Base-by-base conservation (phyloP, 2,888 invertebrate species). In the Eupithecia centaureata region DNA sequence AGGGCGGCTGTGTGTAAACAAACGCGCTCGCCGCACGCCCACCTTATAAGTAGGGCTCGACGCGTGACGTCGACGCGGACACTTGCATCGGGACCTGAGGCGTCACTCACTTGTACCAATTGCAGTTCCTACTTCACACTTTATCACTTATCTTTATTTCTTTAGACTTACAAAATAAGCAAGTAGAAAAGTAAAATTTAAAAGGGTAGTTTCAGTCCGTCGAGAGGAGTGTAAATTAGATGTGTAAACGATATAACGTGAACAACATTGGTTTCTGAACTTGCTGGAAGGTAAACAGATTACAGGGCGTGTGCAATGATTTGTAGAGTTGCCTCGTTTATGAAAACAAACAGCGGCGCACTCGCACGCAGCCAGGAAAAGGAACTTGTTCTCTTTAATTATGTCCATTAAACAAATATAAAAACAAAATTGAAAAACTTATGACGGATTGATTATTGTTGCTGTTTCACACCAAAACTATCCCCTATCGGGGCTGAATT, bases 21-120 rank as follows among this genome's bases (percentile, higher is more conserved):
- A 81, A 81, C 81, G 72, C 80, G 94, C 79, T 90, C 91, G 70
- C 70, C 77, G 80, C 74, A 75, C 66, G 76, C 77, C 74, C 79
- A 73, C 76, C 78, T 80, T 86, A 77, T 86, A 86, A 77, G 79
- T 67, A 76, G n/a, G n/a, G n/a, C n/a, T n/a, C 28, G 32, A 47
- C 61, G 65, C 12, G 61, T 74, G 69, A 76, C 80, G 80, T 35
- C 62, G n/a, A 25, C 5, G 38, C 66, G 10, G 10, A 18, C 18
- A 18, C 18, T 3, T 7, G 4, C 10, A 1, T 10, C 47, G 22
- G 10, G 10, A 22, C 1, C 47, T n/a, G 3, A 47, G 12, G 22
- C 12, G 22, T 47, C 0, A 47, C 47, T 4, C 18, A 47, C 18
- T 47, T 47, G 3, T 3, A 47, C 42, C 42, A 47, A 18, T 47